Percentiles rank a stretch among this genome's conserved stretches.
Conservation (phyloP, 2,797 vertebrate species). For the Ispidina lecontei region DNA sequence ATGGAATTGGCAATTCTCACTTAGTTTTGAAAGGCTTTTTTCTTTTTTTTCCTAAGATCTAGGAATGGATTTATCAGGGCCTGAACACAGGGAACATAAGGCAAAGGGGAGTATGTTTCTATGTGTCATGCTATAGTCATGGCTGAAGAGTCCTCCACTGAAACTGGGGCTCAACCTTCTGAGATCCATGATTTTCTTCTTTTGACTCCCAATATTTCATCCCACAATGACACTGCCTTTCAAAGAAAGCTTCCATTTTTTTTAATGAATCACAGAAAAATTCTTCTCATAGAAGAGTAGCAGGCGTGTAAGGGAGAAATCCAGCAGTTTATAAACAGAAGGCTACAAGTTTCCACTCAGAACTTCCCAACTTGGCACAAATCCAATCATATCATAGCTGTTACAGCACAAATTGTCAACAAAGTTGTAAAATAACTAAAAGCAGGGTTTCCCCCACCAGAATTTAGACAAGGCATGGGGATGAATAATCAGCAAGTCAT, state of each 20-base stretch:
- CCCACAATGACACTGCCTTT: background rate
- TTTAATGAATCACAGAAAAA: slow-evolving; percentile 33
- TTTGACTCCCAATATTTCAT: slow-evolving; percentile 1
- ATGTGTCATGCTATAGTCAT: background rate
- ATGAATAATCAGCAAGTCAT: slow-evolving; percentile 39
- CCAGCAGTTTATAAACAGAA: slow-evolving; percentile 62
- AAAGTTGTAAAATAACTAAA: slow-evolving; percentile 62
- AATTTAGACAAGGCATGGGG: slow-evolving; percentile 29
- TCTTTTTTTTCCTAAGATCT: background rate
- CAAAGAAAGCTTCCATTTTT: slow-evolving; percentile 9
- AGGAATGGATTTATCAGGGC: background rate
- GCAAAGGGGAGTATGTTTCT: background rate
- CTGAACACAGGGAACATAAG: background rate
- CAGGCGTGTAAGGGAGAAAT: slow-evolving; percentile 13
- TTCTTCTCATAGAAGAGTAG: background rate
- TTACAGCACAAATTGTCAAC: slow-evolving; percentile 62
- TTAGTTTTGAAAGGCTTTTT: background rate
- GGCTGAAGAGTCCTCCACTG: background rate
- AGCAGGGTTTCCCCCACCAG: slow-evolving; percentile 54
- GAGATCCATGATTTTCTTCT: background rate
- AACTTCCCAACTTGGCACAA: slow-evolving; percentile 58
- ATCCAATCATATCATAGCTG: slow-evolving; percentile 58
- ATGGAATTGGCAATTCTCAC: background rate
- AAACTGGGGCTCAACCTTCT: background rate
- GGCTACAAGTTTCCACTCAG: slow-evolving; percentile 66